Percentiles rank a stretch among this genome's conserved stretches.
phyloP scores from a whole-genome alignment of 2,113 vertebrate species.

The Salvator merianae region DNA sequence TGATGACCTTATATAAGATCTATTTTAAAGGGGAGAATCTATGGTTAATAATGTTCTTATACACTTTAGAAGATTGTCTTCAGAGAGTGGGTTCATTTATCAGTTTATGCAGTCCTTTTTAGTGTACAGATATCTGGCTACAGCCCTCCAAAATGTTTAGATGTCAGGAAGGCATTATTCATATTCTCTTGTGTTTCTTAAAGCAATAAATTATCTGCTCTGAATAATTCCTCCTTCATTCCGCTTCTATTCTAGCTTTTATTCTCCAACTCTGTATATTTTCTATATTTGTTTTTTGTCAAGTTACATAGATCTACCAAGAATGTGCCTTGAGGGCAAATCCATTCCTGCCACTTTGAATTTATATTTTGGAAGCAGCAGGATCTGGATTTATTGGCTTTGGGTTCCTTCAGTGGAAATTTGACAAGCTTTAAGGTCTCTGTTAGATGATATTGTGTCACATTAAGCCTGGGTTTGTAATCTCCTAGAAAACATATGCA shows the following conservation, averaged over 20 bases:
- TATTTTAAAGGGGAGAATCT: too few relatives aligned
- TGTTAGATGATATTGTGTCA: background rate
- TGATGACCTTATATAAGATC: background rate
- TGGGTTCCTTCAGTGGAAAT: conserved; percentile 1
- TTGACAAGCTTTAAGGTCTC: conserved; percentile 3
- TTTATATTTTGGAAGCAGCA: conserved; percentile 10
- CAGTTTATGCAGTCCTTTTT: background rate
- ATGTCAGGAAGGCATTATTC: background rate
- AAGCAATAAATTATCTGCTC: background rate
- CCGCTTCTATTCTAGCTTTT: background rate
- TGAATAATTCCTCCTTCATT: background rate
- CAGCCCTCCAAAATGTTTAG: background rate
- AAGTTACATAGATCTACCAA: conserved; percentile 9
- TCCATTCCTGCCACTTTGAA: conserved; percentile 7
- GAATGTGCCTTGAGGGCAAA: background rate
- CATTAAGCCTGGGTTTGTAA: background rate
- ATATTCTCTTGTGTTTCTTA: background rate
- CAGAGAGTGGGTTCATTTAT: background rate
- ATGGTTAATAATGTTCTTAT: too few relatives aligned
- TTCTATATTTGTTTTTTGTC: background rate
- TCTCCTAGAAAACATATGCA: background rate
- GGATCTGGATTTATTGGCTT: background rate
- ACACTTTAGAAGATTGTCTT: background rate
- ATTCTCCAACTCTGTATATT: background rate
- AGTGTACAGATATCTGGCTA: background rate